Percentiles rank a stretch among this genome's conserved stretches.
Conservation (phyloP, 2,113 vertebrate species). For the Pavo muticus region DNA sequence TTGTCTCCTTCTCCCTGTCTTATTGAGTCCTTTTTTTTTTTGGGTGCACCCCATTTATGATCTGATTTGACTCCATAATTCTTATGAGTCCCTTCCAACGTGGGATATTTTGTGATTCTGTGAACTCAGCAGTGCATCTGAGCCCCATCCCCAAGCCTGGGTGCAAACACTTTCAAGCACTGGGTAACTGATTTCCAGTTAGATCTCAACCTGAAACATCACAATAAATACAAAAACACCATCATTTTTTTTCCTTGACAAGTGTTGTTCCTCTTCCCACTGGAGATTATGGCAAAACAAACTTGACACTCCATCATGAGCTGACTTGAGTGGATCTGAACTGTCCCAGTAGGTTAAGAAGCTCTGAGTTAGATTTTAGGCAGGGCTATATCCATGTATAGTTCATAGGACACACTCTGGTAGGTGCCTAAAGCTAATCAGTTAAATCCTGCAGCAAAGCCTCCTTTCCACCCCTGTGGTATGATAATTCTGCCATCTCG, state of each 20-base stretch:
- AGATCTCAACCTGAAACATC: neutral
- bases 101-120: neutral
- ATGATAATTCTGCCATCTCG: neutral
- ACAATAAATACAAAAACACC: rapidly evolving
- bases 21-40: neutral
- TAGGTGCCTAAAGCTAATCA: neutral
- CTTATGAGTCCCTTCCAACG: too few species aligned
- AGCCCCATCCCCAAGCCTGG: neutral
- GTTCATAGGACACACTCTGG: rapidly evolving
- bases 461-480: neutral
- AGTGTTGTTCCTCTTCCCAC: neutral
- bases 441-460: neutral
- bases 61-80: too few species aligned
- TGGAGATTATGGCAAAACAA: neutral
- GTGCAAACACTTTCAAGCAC: neutral
- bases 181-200: neutral
- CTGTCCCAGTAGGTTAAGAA: neutral
- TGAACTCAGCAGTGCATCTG: rapidly evolving
- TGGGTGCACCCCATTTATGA: neutral
- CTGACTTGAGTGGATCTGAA: rapidly evolving
- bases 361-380: neutral
- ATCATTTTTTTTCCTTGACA: neutral
- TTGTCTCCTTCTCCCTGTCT: neutral
- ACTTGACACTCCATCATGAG: rapidly evolving
- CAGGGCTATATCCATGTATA: neutral